These are phyloP conservation scores for Meriones psammophilus DNA, from an alignment of 2,797 vertebrate species.

Conservation along the genomic window DNA sequence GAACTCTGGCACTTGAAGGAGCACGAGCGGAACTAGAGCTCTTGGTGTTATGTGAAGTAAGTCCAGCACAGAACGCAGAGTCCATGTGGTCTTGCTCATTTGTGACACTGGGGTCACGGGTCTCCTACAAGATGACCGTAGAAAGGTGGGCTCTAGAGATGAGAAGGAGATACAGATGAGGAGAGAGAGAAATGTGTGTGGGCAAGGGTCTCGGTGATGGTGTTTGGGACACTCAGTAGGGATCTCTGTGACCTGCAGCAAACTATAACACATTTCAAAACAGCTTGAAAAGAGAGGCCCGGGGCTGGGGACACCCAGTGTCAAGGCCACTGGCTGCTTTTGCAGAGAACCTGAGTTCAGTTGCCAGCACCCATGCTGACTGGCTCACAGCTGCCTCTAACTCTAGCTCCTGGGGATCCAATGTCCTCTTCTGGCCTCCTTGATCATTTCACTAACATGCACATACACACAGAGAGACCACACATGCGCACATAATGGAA, in stretches of 20 bases:
- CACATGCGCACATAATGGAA: not conserved
- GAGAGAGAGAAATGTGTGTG: no score
- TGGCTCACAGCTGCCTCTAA: not conserved
- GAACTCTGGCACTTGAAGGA: not conserved
- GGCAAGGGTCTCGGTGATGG: not conserved
- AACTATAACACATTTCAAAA: not conserved
- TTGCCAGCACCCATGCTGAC: not conserved
- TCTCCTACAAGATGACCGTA: not conserved
- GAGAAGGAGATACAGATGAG: not conserved
- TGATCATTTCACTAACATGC: not conserved
- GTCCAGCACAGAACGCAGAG: not conserved
- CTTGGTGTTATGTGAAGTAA: not conserved
- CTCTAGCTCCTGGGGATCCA: not conserved
- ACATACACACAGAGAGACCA: not conserved
- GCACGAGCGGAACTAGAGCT: not conserved
- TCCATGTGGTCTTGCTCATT: not conserved
- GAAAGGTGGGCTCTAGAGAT: not conserved
- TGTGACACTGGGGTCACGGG: not conserved
- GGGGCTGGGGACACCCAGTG: not conserved
- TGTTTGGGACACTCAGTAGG: no score
- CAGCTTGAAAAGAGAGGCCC: not conserved
- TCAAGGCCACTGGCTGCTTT: not conserved
- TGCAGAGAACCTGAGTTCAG: not conserved
- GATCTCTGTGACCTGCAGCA: not conserved
- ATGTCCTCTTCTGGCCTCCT: not conserved